Evolutionary conservation across 1,140 invertebrate genomes (phyloP), one percentile per base, ranked within the genome.

Genomic region (Brachionus calyciflorus): DNA sequence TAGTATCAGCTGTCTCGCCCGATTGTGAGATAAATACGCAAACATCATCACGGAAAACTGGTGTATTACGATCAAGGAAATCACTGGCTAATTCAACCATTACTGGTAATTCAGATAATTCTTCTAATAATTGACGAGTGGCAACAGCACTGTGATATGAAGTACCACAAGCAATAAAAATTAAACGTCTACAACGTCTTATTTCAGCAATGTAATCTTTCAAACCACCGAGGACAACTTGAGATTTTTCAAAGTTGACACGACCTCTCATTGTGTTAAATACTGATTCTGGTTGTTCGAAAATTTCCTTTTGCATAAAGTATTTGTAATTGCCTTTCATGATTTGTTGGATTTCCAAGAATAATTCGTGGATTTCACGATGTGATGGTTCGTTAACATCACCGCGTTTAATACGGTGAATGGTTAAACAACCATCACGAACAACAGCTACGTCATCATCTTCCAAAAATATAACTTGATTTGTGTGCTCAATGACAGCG

Each of bases 231-330:
- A 93, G 85, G 14, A 81, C 70, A 9, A 85, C 82, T 28, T 78
- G 77, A 53, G 82, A 79, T 2, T 79, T 80, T 6, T 84, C 83
- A 80, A 98, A 97, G 83, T 96, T 94, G 5, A 99, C 89, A 78
- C 97, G 90, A 40, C 97, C 97, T 84, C 97, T 90, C 97, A 99
- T 99, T 0, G 97, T 99, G 81, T 99, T 99, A 0, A 99, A 90
- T 30, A 99, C 94, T 12, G 96, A 99, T 82, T 99, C 96, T 0
- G 96, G 94, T 83, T 99, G 97, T 83, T 99, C 97, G 86, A 98
- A 99, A 82, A 99, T 99, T 89, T 99, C 97, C 83, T 99, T 99
- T 83, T 99, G 93, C 96, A 99, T 99, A 82, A 98, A 99, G 75
- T 93, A 96, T 79, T 92, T 91, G 87, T 93, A 99, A 83, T 95